phyloP scores from a whole-genome alignment of 2,113 vertebrate species.

The Tamias sibiricus region DNA sequence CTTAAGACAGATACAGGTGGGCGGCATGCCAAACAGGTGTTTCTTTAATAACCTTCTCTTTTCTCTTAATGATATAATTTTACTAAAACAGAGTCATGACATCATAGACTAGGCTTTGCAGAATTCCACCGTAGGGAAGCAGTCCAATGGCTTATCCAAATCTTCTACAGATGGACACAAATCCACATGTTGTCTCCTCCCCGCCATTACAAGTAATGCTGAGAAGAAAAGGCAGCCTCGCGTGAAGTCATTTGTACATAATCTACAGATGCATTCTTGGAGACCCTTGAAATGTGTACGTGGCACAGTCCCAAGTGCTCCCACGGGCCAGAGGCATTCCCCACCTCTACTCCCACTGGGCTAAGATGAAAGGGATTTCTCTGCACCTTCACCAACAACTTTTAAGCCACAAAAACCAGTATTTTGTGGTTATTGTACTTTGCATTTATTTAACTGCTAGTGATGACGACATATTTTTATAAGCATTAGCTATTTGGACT shows the following conservation, averaged over 20 bases:
- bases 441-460: background rate
- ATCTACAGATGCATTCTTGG: background rate
- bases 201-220: background rate
- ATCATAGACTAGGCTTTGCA: background rate
- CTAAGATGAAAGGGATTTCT: background rate
- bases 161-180: background rate
- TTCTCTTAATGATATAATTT: background rate
- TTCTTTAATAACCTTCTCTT: background rate
- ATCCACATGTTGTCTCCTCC: background rate
- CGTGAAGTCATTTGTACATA: background rate
- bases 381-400: background rate
- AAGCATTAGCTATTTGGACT: background rate
- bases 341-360: fast-evolving
- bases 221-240: background rate
- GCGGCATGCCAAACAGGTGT: background rate
- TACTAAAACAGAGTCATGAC: background rate
- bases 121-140: background rate
- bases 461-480: background rate
- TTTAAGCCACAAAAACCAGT: background rate
- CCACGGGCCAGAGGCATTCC: fast-evolving
- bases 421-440: background rate
- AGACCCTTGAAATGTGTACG: background rate
- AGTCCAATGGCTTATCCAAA: background rate
- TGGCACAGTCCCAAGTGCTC: background rate
- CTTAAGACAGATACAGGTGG: background rate